Evolutionary conservation across 2,797 vertebrate genomes (phyloP).

Genomic region (Gorsachius magnificus): DNA sequence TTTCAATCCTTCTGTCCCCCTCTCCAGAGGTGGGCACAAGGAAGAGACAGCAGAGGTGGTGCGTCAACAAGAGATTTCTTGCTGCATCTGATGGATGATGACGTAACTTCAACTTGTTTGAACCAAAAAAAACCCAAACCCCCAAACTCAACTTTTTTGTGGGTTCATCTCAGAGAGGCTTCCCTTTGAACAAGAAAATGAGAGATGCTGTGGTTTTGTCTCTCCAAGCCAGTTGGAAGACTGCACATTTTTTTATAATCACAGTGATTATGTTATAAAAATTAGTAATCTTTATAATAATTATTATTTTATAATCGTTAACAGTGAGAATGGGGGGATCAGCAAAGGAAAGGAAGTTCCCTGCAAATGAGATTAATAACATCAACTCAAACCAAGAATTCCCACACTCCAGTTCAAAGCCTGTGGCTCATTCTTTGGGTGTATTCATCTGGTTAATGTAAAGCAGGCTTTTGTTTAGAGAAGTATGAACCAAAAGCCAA

Average conservation of each 20-base stretch:
- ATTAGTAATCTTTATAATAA: neutral
- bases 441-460: neutral
- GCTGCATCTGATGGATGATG: fast-evolving
- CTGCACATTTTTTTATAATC: neutral
- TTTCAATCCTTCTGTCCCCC: neutral
- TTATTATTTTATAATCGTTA: neutral
- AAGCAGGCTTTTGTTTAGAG: neutral
- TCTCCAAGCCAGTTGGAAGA: neutral
- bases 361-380: neutral
- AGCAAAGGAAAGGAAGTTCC: neutral
- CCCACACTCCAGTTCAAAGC: neutral
- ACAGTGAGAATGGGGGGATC: neutral
- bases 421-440: neutral
- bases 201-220: neutral
- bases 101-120: neutral
- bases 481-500: neutral
- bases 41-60: neutral
- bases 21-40: neutral
- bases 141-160: neutral
- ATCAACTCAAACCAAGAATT: neutral
- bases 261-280: neutral
- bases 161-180: neutral
- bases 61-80: neutral
- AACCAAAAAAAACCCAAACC: no score
- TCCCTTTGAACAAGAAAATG: neutral